These are phyloP conservation scores for Dermatemys mawii DNA, from an alignment of 2,113 vertebrate genomes.

Conservation along the genomic window DNA sequence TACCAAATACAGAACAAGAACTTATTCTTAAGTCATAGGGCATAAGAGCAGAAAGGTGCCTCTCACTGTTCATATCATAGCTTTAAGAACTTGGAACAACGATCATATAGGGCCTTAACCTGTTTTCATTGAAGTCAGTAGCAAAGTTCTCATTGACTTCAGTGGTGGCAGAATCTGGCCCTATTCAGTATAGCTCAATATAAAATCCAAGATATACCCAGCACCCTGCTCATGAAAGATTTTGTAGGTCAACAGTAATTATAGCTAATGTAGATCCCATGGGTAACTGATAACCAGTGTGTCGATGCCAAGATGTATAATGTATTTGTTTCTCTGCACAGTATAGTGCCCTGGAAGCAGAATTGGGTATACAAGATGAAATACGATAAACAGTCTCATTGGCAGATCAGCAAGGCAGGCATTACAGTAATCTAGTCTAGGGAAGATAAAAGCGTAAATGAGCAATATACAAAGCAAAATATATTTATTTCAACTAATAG, in stretches of 20 bases:
- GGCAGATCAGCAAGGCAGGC: not conserved
- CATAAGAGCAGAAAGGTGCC: not conserved
- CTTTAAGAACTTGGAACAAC: not conserved
- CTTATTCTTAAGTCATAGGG: not conserved
- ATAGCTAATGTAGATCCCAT: conserved; percentile 35
- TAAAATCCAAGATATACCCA: not conserved
- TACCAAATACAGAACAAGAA: not conserved
- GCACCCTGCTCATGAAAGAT: not conserved
- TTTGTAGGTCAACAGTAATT: conserved; percentile 6
- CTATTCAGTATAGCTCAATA: not conserved
- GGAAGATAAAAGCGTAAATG: conserved; percentile 48
- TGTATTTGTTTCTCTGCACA: conserved; percentile 1
- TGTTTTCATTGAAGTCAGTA: not conserved
- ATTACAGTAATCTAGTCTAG: conserved; percentile 38
- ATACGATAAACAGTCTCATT: conserved; percentile 33
- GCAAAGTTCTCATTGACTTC: not conserved
- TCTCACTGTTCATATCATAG: not conserved
- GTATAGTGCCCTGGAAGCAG: not conserved
- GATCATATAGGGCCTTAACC: not conserved
- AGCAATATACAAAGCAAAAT: conserved; percentile 40
- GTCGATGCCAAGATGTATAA: not conserved
- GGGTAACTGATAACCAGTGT: not conserved
- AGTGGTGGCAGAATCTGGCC: not conserved
- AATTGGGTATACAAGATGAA: conserved; percentile 51
- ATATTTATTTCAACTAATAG: conserved; percentile 47